These are phyloP conservation scores for Fulica atra DNA, from an alignment of 2,113 vertebrate genomes.

Conservation along the genomic window DNA sequence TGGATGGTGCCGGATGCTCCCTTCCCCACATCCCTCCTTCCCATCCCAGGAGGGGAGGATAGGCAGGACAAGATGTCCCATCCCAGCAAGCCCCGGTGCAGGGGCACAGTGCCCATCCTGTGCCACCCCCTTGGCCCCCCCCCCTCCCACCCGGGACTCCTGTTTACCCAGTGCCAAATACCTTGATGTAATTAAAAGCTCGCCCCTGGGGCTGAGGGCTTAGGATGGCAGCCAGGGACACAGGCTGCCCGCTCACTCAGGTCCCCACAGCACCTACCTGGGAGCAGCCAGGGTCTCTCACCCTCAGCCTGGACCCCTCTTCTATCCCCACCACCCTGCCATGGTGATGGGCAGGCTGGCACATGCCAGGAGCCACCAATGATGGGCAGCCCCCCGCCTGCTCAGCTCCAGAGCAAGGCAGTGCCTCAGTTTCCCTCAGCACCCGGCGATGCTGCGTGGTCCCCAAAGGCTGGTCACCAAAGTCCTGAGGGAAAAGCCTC, in stretches of 20 bases:
- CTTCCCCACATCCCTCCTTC: neutral
- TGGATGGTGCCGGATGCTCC: neutral
- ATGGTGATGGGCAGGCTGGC: neutral
- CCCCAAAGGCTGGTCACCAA: neutral
- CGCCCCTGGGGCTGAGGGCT: neutral
- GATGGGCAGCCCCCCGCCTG: neutral
- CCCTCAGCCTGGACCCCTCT: neutral
- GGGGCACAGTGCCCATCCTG: neutral
- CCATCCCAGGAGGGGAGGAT: neutral
- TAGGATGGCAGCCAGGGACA: constrained; percentile 44
- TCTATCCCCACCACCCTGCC: neutral
- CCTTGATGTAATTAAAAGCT: constrained; percentile 59
- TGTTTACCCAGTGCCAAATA: constrained; percentile 16
- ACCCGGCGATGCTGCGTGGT: accelerated
- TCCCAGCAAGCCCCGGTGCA: neutral
- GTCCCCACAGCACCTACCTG: neutral
- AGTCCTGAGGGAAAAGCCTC: neutral
- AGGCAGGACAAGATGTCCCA: neutral
- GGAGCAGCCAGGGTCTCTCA: neutral
- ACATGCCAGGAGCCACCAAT: accelerated
- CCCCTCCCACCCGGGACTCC: neutral
- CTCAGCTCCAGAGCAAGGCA: neutral
- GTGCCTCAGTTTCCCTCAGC: neutral
- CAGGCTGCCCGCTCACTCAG: neutral
- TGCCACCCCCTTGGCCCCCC: neutral